These are phyloP conservation scores for Drosophila kanekoi DNA, from an alignment of 2,888 invertebrate species.

Conservation along the genomic window DNA sequence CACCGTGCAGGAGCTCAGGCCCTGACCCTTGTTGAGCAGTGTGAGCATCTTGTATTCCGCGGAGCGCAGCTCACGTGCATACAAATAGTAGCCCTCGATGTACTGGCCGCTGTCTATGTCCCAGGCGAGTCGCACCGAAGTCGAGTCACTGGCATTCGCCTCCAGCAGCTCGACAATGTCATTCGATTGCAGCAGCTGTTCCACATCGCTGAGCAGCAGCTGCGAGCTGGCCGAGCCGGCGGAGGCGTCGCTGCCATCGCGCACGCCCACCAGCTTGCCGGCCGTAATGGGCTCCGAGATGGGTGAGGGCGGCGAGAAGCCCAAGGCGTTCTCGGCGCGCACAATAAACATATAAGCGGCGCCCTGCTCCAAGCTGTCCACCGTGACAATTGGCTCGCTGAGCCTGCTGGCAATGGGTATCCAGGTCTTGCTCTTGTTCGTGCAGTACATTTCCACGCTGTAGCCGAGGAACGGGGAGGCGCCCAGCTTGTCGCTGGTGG, in stretches of 20 bases:
- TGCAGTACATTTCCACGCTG: slow-evolving; percentile 91
- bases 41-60: slow-evolving; percentile 90
- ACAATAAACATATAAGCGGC: slow-evolving; percentile 95
- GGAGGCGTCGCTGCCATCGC: slow-evolving; percentile 61
- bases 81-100: slow-evolving; percentile 93
- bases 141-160: slow-evolving; percentile 93
- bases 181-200: slow-evolving; percentile 89
- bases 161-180: slow-evolving; percentile 92
- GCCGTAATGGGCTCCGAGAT: slow-evolving; percentile 91
- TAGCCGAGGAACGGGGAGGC: slow-evolving; percentile 93
- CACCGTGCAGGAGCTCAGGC: slow-evolving; percentile 91
- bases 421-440: slow-evolving; percentile 86
- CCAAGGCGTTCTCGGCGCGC: slow-evolving; percentile 94
- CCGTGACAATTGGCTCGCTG: slow-evolving; percentile 90
- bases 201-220: slow-evolving; percentile 87
- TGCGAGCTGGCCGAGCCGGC: slow-evolving; percentile 66
- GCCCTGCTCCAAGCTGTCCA: slow-evolving; percentile 90
- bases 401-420: slow-evolving; percentile 88
- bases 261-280: slow-evolving; percentile 83
- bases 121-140: slow-evolving; percentile 94
- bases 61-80: slow-evolving; percentile 88
- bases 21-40: slow-evolving; percentile 90
- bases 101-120: slow-evolving; percentile 91
- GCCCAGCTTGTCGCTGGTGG: slow-evolving; percentile 90
- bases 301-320: slow-evolving; percentile 92